These are phyloP conservation scores for Nerophis lumbriciformis DNA, from an alignment of 2,113 vertebrate genomes.

Conservation along the genomic window DNA sequence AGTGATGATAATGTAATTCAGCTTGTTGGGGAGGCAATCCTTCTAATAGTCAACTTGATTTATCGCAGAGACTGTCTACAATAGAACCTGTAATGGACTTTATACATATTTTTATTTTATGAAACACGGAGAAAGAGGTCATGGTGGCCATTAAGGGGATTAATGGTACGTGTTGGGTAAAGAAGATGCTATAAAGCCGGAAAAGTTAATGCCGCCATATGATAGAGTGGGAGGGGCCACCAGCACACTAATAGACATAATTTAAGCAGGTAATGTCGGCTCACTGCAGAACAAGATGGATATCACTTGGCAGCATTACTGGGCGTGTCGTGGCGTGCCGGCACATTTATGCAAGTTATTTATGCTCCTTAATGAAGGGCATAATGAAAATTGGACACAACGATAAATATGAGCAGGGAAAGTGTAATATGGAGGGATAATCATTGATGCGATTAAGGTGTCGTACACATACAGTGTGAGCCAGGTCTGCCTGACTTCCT, in stretches of 20 bases:
- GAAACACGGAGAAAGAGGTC: slow-evolving; percentile 77
- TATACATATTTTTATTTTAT: slow-evolving; percentile 79
- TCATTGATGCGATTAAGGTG: slow-evolving; percentile 74
- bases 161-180: slow-evolving; percentile 73
- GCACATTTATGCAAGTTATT: slow-evolving; percentile 77
- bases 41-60: slow-evolving; percentile 66
- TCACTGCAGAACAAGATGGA: slow-evolving; percentile 69
- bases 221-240: slow-evolving; percentile 63
- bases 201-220: slow-evolving; percentile 74
- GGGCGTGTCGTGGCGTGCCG: slow-evolving; percentile 53
- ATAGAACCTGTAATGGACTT: slow-evolving; percentile 72
- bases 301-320: slow-evolving; percentile 70
- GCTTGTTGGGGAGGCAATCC: slow-evolving; percentile 56
- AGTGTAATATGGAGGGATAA: slow-evolving; percentile 67
- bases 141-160: slow-evolving; percentile 71
- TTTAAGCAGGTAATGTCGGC: slow-evolving; percentile 73
- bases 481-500: slow-evolving; percentile 39
- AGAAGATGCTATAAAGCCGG: slow-evolving; percentile 75
- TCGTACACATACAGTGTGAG: slow-evolving; percentile 59
- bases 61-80: slow-evolving; percentile 61
- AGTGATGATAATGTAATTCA: slow-evolving; percentile 47
- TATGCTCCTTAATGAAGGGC: slow-evolving; percentile 76
- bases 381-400: slow-evolving; percentile 80
- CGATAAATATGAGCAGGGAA: slow-evolving; percentile 73
- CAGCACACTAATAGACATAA: slow-evolving; percentile 68